A percentile compares a stretch with the other conserved stretches of the same genome.
phyloP scores from a whole-genome alignment of 2,797 vertebrate species.

The Lithobates pipiens region DNA sequence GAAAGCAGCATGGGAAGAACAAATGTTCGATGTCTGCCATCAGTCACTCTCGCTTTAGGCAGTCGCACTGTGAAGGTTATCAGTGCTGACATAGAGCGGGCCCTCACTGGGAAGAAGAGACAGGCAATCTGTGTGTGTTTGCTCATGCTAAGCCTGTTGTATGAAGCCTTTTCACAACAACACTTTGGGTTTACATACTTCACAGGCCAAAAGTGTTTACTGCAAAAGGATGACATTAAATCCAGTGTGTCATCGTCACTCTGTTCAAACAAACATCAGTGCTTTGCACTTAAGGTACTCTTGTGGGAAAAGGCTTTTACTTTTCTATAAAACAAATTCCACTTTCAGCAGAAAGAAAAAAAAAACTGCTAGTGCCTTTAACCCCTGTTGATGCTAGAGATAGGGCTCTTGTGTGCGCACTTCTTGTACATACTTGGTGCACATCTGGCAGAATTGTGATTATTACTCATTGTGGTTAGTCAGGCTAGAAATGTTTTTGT shows the following conservation, averaged over 20 bases:
- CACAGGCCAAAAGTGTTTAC: slow-evolving; percentile 36
- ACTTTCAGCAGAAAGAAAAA: not conserved
- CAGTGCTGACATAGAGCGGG: slow-evolving; percentile 27
- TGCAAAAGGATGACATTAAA: slow-evolving; percentile 49
- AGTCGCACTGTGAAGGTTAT: slow-evolving; percentile 62
- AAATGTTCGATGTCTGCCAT: slow-evolving; percentile 59
- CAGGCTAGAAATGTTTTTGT: slow-evolving; percentile 33
- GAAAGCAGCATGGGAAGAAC: slow-evolving; percentile 23
- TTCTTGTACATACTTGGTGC: slow-evolving; percentile 13
- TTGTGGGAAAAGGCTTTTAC: slow-evolving; percentile 45
- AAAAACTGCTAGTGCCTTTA: not conserved
- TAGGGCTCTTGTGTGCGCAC: not conserved
- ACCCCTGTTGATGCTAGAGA: slow-evolving; percentile 35
- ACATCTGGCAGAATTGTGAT: slow-evolving; percentile 39
- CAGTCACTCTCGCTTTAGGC: slow-evolving; percentile 42
- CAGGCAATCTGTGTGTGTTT: slow-evolving; percentile 65
- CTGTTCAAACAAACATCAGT: slow-evolving; percentile 54
- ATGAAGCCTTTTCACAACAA: slow-evolving; percentile 67
- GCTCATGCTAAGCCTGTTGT: slow-evolving; percentile 66
- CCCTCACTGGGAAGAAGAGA: slow-evolving; percentile 28
- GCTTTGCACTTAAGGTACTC: not conserved
- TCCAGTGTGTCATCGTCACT: slow-evolving; percentile 52
- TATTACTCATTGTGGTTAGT: slow-evolving; percentile 55
- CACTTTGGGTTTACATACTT: slow-evolving; percentile 64
- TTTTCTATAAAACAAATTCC: slow-evolving; percentile 39